A percentile compares a stretch with the other conserved stretches of the same genome.
These are phyloP conservation scores for Muscicapa comitata DNA, from an alignment of 2,797 vertebrate species.

Conservation along the genomic window DNA sequence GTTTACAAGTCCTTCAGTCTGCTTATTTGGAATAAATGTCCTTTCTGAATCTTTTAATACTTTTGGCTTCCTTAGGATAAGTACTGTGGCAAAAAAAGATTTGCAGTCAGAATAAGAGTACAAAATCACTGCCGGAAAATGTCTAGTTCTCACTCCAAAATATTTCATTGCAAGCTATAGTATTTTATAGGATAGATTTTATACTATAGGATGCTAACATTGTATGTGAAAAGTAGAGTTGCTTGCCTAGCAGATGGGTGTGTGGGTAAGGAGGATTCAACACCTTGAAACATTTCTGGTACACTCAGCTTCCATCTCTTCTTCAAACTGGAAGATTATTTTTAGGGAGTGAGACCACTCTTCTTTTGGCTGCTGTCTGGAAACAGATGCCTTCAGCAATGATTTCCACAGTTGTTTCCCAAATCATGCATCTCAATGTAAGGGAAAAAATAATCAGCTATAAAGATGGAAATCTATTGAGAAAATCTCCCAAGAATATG, in stretches of 20 bases:
- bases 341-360: background rate
- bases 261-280: background rate
- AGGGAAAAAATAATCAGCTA: background rate
- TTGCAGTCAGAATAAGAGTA: background rate
- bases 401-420: background rate
- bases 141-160: background rate
- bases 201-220: background rate
- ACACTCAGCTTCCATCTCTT: background rate
- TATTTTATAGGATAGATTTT: background rate
- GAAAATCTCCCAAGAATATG: background rate
- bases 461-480: background rate
- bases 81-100: background rate
- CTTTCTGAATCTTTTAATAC: background rate
- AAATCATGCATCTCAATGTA: background rate
- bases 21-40: background rate
- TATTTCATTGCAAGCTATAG: background rate
- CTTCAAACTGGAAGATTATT: background rate
- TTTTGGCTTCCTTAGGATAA: background rate
- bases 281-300: background rate
- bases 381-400: background rate
- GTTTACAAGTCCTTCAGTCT: background rate
- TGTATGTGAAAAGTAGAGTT: background rate
- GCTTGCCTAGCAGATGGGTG: background rate
- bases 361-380: background rate
- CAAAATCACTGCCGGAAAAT: background rate